Evolutionary conservation across 2,888 invertebrate genomes (phyloP).

Genomic region (Leucophora obtusa): DNA sequence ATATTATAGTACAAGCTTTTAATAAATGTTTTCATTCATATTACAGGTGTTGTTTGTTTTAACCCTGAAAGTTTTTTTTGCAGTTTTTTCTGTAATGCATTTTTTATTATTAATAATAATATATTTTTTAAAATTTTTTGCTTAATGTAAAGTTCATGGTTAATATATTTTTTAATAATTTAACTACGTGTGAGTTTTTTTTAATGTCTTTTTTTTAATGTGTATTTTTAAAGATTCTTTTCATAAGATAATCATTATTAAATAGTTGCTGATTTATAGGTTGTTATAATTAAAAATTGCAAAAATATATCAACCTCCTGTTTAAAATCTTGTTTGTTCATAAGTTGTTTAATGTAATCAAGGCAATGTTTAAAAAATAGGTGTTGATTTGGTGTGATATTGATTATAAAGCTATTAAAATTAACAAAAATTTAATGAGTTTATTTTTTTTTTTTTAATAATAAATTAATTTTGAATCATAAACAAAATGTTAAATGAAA

Average conservation of each 20-base stretch:
- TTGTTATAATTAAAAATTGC: constrained; percentile 57
- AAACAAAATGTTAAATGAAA: constrained; percentile 21
- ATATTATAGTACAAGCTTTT: constrained; percentile 20
- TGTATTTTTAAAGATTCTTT: constrained; percentile 48
- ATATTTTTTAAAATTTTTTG: constrained; percentile 46
- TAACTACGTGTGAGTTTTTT: constrained; percentile 51
- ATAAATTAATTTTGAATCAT: constrained; percentile 50
- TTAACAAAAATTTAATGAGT: constrained; percentile 52
- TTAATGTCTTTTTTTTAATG: constrained; percentile 16
- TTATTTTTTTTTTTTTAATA: constrained; percentile 39
- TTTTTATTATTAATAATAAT: constrained; percentile 39
- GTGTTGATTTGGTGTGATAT: constrained; percentile 62
- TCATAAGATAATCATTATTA: constrained; percentile 52
- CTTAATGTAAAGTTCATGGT: constrained; percentile 63
- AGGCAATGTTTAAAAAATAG: constrained; percentile 40
- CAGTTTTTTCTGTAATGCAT: constrained; percentile 43
- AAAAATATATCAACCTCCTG: neutral
- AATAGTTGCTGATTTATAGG: constrained; percentile 59
- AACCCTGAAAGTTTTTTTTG: constrained; percentile 58
- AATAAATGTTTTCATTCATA: constrained; percentile 31
- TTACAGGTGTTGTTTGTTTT: constrained; percentile 60
- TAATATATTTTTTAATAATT: constrained; percentile 41
- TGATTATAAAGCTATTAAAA: constrained; percentile 64
- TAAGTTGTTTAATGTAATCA: constrained; percentile 3
- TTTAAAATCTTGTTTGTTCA: neutral